Evolutionary conservation across 2,888 invertebrate genomes (phyloP), one percentile per base, ranked within the genome.

Genomic region (Exocentrus adspersus): DNA sequence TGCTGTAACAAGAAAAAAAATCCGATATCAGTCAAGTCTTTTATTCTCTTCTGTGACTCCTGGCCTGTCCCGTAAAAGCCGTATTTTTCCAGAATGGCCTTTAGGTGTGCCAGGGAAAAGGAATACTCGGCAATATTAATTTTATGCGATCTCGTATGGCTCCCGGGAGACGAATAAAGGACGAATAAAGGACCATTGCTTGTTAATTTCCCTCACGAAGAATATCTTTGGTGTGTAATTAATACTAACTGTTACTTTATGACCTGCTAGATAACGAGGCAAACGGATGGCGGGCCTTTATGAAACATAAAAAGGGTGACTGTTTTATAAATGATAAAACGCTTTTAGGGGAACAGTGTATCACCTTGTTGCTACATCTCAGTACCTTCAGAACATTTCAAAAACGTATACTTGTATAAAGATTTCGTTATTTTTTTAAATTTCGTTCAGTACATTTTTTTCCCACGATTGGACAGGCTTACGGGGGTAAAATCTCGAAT

Each of bases 151-250:
- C 30, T 14, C 19, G 30, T n/a, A 30, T n/a, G 30, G 50, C 56
- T 64, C 76, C 68, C 74, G 20, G 14, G 72, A 62, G 74, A 59
- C 37, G 66, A 65, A 72, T 70, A 65, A 63, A 66, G 68, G 66
- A 62, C 65, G 66, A 64, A 72, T 70, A 65, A 63, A 66, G 68
- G 66, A 62, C 65, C 66, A 61, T 67, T 63, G 67, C 68, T 74
- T 73, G 69, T 72, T 75, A 74, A 75, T 75, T 75, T 75, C 69
- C 73, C 73, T 68, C 70, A 74, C 75, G 73, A 74, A 74, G 70
- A 65, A 70, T 75, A 72, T 71, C 73, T 75, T 72, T 68, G 68
- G 71, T 70, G 71, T 70, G 69, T 73, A 76, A 75, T 75, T 75
- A 72, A 75, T 74, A 73, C 70, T 70, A 70, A 67, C 70, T 67